These are phyloP conservation scores for Glossophaga mutica DNA, from an alignment of 2,797 vertebrate genomes.

Conservation along the genomic window DNA sequence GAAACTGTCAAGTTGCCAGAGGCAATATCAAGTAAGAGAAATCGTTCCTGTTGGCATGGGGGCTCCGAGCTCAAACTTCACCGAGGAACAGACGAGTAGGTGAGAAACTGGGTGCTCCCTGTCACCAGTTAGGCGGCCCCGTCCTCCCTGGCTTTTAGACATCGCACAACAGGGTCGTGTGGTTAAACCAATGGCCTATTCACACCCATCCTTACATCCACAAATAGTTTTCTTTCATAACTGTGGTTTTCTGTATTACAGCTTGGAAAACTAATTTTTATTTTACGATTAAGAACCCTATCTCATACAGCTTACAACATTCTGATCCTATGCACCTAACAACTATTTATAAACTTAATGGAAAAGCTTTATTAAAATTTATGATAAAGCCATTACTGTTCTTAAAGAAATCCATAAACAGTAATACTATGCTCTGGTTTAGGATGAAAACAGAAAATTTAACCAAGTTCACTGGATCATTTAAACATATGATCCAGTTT, in stretches of 20 bases:
- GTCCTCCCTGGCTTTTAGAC: not conserved
- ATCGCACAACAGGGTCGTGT: not conserved
- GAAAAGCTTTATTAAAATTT: slow-evolving; percentile 28
- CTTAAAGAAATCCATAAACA: not conserved
- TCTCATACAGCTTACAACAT: not conserved
- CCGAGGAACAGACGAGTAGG: not conserved
- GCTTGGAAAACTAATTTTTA: not conserved
- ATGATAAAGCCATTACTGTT: not conserved
- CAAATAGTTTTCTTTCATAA: not conserved
- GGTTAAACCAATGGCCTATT: not conserved
- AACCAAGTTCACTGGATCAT: not conserved
- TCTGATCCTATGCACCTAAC: not conserved
- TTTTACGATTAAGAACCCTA: not conserved
- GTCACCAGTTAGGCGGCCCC: not conserved
- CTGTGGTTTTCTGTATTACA: not conserved
- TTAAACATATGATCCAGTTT: not conserved
- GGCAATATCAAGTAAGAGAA: not conserved
- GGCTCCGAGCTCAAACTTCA: not conserved
- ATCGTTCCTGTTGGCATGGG: not conserved
- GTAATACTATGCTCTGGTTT: not conserved
- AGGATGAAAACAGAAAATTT: not conserved
- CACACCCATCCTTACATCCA: not conserved
- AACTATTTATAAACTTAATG: not conserved
- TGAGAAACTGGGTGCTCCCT: not conserved
- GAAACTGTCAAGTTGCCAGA: not conserved